Evolutionary conservation across 2,113 vertebrate genomes (phyloP).

Genomic region (Geothlypis trichas): DNA sequence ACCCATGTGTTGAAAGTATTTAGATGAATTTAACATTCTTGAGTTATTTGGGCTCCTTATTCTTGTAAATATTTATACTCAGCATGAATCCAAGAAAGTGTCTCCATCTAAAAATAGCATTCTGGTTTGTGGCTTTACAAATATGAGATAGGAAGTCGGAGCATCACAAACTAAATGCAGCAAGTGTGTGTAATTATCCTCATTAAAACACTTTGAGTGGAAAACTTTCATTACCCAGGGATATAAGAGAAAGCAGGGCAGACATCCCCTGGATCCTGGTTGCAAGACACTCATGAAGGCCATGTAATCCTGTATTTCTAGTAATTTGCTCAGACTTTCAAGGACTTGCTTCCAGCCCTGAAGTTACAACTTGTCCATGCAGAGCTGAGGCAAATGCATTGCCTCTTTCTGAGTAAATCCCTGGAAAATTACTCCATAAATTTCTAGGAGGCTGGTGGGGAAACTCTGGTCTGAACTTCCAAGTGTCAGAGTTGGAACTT

Average conservation of each 20-base stretch:
- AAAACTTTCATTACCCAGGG: neutral
- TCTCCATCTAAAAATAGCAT: slow-evolving; percentile 37
- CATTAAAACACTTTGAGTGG: slow-evolving; percentile 18
- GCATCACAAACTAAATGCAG: neutral
- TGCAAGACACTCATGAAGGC: neutral
- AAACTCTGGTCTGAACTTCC: neutral
- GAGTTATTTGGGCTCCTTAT: slow-evolving; percentile 11
- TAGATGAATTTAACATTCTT: slow-evolving; percentile 22
- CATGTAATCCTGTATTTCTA: neutral
- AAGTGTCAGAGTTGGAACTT: neutral
- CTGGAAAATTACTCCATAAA: neutral
- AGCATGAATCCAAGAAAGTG: slow-evolving; percentile 5
- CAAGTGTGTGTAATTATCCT: neutral
- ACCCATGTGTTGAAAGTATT: neutral
- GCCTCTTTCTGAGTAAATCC: neutral
- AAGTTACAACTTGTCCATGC: neutral
- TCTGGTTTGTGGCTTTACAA: slow-evolving; percentile 9
- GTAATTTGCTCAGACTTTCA: neutral
- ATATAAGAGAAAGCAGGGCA: neutral
- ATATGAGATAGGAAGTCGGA: neutral
- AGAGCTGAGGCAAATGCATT: neutral
- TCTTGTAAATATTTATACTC: slow-evolving; percentile 42
- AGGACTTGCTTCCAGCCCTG: neutral
- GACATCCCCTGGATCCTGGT: neutral
- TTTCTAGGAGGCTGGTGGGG: neutral